Evolutionary conservation across 2,797 vertebrate genomes (phyloP).

Genomic region (Melanotaenia boesemani): DNA sequence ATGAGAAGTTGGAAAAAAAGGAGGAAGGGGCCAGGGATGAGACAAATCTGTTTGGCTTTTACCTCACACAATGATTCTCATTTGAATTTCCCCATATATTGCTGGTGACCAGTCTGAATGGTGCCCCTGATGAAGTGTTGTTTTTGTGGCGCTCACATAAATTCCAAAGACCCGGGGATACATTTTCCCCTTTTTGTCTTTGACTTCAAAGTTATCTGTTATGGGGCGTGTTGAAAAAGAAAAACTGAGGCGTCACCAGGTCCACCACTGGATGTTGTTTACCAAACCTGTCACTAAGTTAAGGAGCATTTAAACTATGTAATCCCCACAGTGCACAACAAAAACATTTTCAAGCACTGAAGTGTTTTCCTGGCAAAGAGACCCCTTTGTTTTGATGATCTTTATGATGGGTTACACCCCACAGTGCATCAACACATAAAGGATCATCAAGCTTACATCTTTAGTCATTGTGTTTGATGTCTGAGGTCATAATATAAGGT

Average conservation of each 20-base stretch:
- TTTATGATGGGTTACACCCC: constrained; percentile 50
- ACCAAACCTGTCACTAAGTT: constrained; percentile 61
- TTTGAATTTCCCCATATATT: constrained; percentile 80
- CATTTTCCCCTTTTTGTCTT: constrained; percentile 83
- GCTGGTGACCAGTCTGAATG: constrained; percentile 79
- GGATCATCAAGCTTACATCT: constrained; percentile 35
- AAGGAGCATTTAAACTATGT: constrained; percentile 55
- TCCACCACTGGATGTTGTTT: constrained; percentile 73
- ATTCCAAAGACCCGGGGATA: constrained; percentile 79
- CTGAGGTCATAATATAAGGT: constrained; percentile 3
- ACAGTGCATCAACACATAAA: constrained; percentile 45
- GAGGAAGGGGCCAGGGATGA: constrained; percentile 70
- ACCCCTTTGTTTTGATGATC: constrained; percentile 50
- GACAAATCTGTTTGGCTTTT: constrained; percentile 80
- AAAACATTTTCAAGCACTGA: constrained; percentile 60
- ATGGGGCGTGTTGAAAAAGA: constrained; percentile 72
- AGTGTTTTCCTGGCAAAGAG: constrained; percentile 44
- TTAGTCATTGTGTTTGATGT: constrained; percentile 38
- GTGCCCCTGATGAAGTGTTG: constrained; percentile 82
- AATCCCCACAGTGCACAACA: constrained; percentile 47
- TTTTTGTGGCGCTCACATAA: constrained; percentile 76
- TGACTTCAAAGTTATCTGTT: constrained; percentile 79
- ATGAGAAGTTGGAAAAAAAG: constrained; percentile 70
- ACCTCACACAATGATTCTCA: constrained; percentile 75
- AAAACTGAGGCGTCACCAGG: constrained; percentile 69